Evolutionary conservation across 2,888 invertebrate genomes (phyloP), one percentile per base, ranked within the genome.

Genomic region (Dynastes tityus): DNA sequence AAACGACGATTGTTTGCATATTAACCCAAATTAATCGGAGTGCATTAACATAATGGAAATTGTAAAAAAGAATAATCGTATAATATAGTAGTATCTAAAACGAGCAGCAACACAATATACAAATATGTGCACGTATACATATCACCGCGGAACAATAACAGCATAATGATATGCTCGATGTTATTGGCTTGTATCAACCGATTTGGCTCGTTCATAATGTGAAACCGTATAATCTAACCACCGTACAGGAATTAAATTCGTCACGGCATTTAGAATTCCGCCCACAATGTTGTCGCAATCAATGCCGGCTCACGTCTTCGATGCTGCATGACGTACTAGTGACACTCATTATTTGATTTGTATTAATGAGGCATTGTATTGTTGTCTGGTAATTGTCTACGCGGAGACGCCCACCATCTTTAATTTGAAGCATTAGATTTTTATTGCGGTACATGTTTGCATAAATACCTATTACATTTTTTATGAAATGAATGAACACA

Each of bases 281-380:
- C 68, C 68, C 68, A 68, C 68, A 29, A 63, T 32, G 63, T 63
- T 27, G 63, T 63, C 63, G 51, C 22, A 49, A 68, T 51, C 51
- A 32, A 63, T 63, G 68, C 16, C 1, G n/a, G 68, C 13, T 68
- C 51, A 51, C 68, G 68, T 68, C 68, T 68, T 45, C 49, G 29
- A 27, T 68, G 27, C 27, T 51, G 27, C 51, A 68, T 68, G 51
- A 68, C 68, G 63, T 32, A 51, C 51, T 53, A 51, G 68, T 51
- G 68, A 68, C 68, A 55, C 55, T 55, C 55, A 68, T 68, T 68
- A 68, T 61, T 79, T 79, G 78, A 76, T 78, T 78, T 76, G 79
- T 67, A 79, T 79, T 79, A 76, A 76, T 79, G 76, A 74, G 58
- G 65, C 76, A 68, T 65, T 78, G 71, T 67, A 67, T 75, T 65